phyloP scores from a whole-genome alignment of 2,888 invertebrate genomes.

The Gymnocheta viridis region DNA sequence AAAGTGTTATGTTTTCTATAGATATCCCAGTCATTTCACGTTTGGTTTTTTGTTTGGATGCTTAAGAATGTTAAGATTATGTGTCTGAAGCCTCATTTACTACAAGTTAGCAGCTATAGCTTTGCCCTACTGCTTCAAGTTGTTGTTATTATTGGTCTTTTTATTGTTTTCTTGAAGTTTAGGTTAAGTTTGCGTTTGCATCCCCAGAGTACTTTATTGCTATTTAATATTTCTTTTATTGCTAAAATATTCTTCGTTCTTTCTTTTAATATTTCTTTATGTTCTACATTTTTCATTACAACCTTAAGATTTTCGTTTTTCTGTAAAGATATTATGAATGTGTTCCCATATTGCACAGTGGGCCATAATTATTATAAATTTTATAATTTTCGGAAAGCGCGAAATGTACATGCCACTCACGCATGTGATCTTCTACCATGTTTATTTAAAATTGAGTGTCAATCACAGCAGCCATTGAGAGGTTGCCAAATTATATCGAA shows the following conservation, averaged over 20 bases:
- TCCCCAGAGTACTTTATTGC: slow-evolving; percentile 59
- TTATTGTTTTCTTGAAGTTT: slow-evolving; percentile 15
- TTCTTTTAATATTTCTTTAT: background rate
- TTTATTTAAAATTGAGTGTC: too few species aligned
- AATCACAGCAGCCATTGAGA: too few species aligned
- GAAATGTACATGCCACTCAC: too few species aligned
- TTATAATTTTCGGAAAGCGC: too few species aligned
- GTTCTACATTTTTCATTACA: slow-evolving; percentile 1
- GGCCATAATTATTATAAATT: too few species aligned
- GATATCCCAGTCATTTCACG: background rate
- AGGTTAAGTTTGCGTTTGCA: slow-evolving; percentile 4
- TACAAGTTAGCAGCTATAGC: slow-evolving; percentile 11
- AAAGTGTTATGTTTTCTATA: background rate
- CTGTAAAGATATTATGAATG: background rate
- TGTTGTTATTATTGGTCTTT: slow-evolving; percentile 9
- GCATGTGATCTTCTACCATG: too few species aligned
- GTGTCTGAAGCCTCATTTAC: slow-evolving; percentile 38
- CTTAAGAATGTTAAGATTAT: background rate
- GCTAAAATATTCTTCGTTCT: slow-evolving; percentile 3
- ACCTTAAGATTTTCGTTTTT: background rate
- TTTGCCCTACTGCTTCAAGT: slow-evolving; percentile 21
- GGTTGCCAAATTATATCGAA: too few species aligned
- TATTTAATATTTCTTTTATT: slow-evolving; percentile 68
- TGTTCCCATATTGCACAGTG: background rate
- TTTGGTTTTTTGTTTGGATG: slow-evolving; percentile 11